Evolutionary conservation across 2,113 vertebrate species (phyloP).

Genomic region (Saiga tatarica): DNA sequence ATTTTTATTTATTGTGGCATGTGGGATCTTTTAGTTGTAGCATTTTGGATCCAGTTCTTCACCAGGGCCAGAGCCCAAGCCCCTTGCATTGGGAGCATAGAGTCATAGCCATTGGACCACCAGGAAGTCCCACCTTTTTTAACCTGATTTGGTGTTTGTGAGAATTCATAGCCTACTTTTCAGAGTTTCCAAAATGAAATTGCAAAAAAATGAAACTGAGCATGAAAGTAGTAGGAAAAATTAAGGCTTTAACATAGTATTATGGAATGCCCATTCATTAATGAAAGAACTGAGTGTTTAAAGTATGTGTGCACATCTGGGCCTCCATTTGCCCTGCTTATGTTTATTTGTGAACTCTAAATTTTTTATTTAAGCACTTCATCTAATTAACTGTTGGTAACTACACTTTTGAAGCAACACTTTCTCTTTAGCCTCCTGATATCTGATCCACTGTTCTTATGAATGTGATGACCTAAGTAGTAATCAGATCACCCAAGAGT

Average conservation of each 20-base stretch:
- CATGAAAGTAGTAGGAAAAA: background rate
- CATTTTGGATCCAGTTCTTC: background rate
- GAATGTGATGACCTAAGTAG: background rate
- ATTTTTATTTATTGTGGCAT: background rate
- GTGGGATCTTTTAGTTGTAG: background rate
- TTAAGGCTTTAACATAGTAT: background rate
- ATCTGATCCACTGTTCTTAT: background rate
- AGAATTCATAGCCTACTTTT: slow-evolving; percentile 22
- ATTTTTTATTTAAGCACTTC: slow-evolving; percentile 34
- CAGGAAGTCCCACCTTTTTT: background rate
- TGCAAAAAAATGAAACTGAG: background rate
- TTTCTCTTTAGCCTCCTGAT: slow-evolving; percentile 17
- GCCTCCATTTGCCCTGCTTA: background rate
- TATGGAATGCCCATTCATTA: background rate
- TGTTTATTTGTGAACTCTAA: slow-evolving; percentile 32
- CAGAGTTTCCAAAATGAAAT: slow-evolving; percentile 38
- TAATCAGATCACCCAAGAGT: slow-evolving; percentile 17
- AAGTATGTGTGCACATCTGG: slow-evolving; percentile 10
- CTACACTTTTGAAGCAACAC: background rate
- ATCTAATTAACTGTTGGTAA: slow-evolving; percentile 36
- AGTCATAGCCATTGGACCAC: background rate
- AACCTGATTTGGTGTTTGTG: background rate
- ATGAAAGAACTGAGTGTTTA: background rate
- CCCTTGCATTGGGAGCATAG: background rate
- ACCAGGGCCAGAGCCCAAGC: background rate